These are phyloP conservation scores for Ochropleura leucogaster DNA, from an alignment of 2,888 invertebrate species.

Conservation along the genomic window DNA sequence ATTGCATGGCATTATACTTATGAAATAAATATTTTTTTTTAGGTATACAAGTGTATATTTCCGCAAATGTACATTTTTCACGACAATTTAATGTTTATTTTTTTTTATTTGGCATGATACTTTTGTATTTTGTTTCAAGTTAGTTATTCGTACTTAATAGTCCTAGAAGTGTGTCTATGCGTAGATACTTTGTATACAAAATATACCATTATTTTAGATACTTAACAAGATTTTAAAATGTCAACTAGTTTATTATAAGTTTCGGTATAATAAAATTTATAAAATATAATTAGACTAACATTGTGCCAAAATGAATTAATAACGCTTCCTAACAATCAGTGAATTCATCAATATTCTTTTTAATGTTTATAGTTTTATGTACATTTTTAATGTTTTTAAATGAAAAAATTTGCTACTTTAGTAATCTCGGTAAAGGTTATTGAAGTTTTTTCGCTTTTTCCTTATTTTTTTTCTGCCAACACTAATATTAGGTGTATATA, in stretches of 20 bases:
- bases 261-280: slow-evolving; percentile 29
- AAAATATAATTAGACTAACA: slow-evolving; percentile 71
- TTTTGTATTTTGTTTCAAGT: slow-evolving; percentile 45
- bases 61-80: slow-evolving; percentile 41
- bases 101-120: slow-evolving; percentile 17
- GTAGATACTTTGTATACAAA: slow-evolving; percentile 41
- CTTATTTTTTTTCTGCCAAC: slow-evolving; percentile 45
- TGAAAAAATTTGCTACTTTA: slow-evolving; percentile 25
- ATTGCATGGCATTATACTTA: slow-evolving; percentile 35
- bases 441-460: slow-evolving; percentile 34
- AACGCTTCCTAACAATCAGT: slow-evolving; percentile 67
- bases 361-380: slow-evolving; percentile 42
- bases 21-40: slow-evolving; percentile 17
- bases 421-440: slow-evolving; percentile 45
- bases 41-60: slow-evolving; percentile 45
- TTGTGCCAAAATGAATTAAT: slow-evolving; percentile 79
- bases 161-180: slow-evolving; percentile 17
- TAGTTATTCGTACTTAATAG: slow-evolving; percentile 28
- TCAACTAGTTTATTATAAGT: slow-evolving; percentile 36
- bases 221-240: slow-evolving; percentile 37
- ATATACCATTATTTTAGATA: slow-evolving; percentile 62
- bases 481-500: slow-evolving; percentile 70
- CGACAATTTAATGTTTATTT: slow-evolving; percentile 7
- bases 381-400: slow-evolving; percentile 37
- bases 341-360: slow-evolving; percentile 38